Base-by-base conservation (phyloP, 2,797 vertebrate species). In the Melanotaenia pygmaea region DNA sequence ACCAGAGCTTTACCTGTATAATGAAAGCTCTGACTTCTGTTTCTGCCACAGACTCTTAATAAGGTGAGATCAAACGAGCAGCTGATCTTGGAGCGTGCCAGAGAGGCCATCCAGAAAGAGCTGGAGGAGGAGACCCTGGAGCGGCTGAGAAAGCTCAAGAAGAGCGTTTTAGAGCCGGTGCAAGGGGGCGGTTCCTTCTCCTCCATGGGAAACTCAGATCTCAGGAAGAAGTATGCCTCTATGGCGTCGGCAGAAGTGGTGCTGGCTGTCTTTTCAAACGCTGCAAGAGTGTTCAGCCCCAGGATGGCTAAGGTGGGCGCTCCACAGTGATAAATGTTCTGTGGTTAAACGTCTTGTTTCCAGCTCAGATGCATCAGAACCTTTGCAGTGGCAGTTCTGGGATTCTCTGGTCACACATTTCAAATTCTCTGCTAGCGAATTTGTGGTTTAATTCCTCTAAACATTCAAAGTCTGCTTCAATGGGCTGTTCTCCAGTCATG, bases 91-190 rank as follows among this genome's bases (percentile, higher is more conserved):
- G 91, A 93, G 6, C 60, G 1, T 24, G 92, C 93, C 80, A 90
- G 72, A 77, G 88, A 85, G 59, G 10, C n/a, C 37, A 91, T 96
- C 70, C 89, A 91, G 85, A 91, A 13, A 54, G 95, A 96, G 82
- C 78, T 96, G 38, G 86, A 93, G 81, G 93, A 94, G 56, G 94
- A 96, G 74, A 88, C 81, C 2, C 37, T 70, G 0, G 87, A 86
- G 53, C 88, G 77, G 10, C 78, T 95, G 78, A 91, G 81, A 63
- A 95, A 94, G 81, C 68, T 94, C 14, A 95, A 95, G 86, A 94
- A 79, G 78, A 92, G 1, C 10, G 57, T 93, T 43, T 37, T 95
- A 28, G 94, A 94, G 6, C 78, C 79, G 0, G 7, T 91, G 0
- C 89, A 91, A 50, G 92, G 86, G 32, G 34, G 75, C 1, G 70